Evolutionary conservation across 2,888 invertebrate species (phyloP), one percentile per base, ranked within the genome.

Genomic region (Bellardia bayeri): DNA sequence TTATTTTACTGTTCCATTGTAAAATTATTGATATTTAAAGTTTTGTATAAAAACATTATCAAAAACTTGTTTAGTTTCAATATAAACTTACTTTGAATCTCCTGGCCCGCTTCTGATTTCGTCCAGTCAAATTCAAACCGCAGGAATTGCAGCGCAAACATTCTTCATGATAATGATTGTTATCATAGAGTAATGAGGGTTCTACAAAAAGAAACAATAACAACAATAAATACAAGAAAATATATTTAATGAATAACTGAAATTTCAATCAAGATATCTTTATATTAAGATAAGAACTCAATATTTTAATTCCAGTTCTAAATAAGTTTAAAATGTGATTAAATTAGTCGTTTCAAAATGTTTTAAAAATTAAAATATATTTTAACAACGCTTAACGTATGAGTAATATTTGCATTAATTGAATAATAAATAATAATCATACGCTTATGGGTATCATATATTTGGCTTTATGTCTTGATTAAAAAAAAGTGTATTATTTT

Each of bases 151-250:
- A 98, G 92, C 97, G 97, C 92, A 98, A 96, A 95, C 98, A 98
- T 96, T 98, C 98, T 95, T 98, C 98, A 96, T 98, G 98, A 94
- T 98, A 98, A 94, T 98, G 97, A 94, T 98, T 97, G 95, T 98
- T 98, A 95, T 98, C 98, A 95, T 98, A 98, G 91, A 98, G 94
- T 90, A 97, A 97, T 89, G 98, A 97, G 90, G 98, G 98, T 94
- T 98, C 98, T 11, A 98, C 96, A 42, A 95, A 95, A 91, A 89
- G 88, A 88, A 49, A 71, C 40, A 8, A 7, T 40, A 7, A 40
- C 40, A 7, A 66, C 56, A 23, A 45, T 7, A 56, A 63, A 66
- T 9, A 13, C 45, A 23, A 23, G 23, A 23, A 23, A 23, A 23
- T 23, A 23, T 23, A 23, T 23, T 23, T 23, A 23, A 23, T 23